Percentiles rank a stretch among this genome's conserved stretches.
phyloP scores from a whole-genome alignment of 2,113 vertebrate genomes.

The Corythaixoides concolor region DNA sequence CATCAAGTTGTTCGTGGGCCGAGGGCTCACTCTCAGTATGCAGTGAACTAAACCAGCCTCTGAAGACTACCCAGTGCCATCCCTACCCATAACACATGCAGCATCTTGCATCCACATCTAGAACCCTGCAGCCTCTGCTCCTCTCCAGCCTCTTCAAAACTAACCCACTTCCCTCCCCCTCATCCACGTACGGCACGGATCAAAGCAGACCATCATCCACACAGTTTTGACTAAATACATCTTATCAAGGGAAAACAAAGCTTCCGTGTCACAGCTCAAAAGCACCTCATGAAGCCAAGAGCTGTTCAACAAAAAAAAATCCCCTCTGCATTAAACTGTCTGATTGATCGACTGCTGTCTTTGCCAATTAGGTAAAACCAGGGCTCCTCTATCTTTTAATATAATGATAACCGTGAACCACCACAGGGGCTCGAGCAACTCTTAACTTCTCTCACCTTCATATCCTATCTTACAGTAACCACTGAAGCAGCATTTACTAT shows the following conservation, averaged over 20 bases:
- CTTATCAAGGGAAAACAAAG: not conserved
- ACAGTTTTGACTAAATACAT: not conserved
- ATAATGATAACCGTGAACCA: not conserved
- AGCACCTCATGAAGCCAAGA: not conserved
- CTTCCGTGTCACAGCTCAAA: not conserved
- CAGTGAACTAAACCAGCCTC: not conserved
- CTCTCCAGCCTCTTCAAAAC: not conserved
- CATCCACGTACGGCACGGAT: not conserved
- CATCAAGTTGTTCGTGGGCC: not conserved
- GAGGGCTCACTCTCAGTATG: not conserved
- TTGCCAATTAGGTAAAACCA: constrained; percentile 33
- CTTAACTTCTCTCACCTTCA: constrained; percentile 55
- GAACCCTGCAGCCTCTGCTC: not conserved
- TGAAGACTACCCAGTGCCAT: not conserved
- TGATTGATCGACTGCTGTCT: constrained; percentile 3
- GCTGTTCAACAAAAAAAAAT: not conserved
- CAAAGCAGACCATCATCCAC: not conserved
- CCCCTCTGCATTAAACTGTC: not conserved
- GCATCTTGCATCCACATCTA: not conserved
- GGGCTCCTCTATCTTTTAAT: not conserved
- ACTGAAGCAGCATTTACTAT: constrained; percentile 57
- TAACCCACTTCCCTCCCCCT: not conserved
- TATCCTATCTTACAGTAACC: constrained; percentile 21
- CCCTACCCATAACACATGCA: not conserved
- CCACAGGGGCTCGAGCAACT: not conserved